A percentile compares a stretch with the other conserved stretches of the same genome.
These are phyloP conservation scores for Prostheceraeus crozeri DNA, from an alignment of 2,888 invertebrate genomes.

Conservation along the genomic window DNA sequence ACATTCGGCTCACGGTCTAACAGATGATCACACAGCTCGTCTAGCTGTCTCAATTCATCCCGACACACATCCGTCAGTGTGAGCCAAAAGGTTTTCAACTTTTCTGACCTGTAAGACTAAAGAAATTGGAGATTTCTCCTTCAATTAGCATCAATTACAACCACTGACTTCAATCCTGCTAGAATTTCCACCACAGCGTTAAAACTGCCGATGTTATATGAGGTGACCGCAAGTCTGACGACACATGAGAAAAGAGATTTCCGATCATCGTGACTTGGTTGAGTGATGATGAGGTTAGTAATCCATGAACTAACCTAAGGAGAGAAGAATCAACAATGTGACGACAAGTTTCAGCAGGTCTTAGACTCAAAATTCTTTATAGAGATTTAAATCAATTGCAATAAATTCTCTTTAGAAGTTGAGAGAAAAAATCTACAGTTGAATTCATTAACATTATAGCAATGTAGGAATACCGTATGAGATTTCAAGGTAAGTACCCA, in stretches of 20 bases:
- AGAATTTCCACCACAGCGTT: constrained; percentile 91
- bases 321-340: too few species aligned
- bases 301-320: constrained; percentile 84
- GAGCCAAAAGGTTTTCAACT: constrained; percentile 82
- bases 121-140: too few species aligned
- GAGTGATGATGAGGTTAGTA: constrained; percentile 78
- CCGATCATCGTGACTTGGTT: constrained; percentile 75
- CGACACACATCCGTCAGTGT: constrained; percentile 61
- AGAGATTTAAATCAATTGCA: too few species aligned
- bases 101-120: constrained; percentile 75
- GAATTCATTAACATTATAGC: too few species aligned
- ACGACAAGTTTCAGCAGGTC: too few species aligned
- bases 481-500: too few species aligned
- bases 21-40: constrained; percentile 62
- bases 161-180: constrained; percentile 78
- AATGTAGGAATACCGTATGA: too few species aligned
- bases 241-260: constrained; percentile 80
- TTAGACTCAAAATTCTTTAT: too few species aligned
- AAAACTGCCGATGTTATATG: constrained; percentile 91
- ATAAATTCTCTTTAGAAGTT: too few species aligned
- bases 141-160: too few species aligned
- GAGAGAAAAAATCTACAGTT: too few species aligned
- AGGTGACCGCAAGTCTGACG: constrained; percentile 75
- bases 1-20: constrained; percentile 61
- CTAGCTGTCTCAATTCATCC: constrained; percentile 66